phyloP scores from a whole-genome alignment of 2,797 vertebrate genomes.

The Lithobates sylvaticus region DNA sequence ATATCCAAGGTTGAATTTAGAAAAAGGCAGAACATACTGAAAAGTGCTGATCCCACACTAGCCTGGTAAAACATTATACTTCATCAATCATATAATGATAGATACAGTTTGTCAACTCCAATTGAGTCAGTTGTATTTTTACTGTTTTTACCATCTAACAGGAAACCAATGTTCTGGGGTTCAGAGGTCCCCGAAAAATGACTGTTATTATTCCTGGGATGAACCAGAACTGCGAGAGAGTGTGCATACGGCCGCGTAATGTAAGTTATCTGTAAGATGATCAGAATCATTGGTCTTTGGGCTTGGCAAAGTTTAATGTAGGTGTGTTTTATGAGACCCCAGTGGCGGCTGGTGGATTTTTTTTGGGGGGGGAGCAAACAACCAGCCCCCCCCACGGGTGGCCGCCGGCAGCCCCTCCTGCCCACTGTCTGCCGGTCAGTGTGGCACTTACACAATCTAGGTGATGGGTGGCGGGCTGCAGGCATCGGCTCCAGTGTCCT shows the following conservation, averaged over 20 bases:
- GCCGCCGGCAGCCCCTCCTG: too few species aligned
- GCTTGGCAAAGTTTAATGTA: background rate
- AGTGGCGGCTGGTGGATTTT: too few species aligned
- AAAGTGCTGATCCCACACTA: conserved; percentile 51
- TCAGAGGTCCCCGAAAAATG: conserved; percentile 89
- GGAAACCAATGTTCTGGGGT: conserved; percentile 88
- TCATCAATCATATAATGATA: background rate
- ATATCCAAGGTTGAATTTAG: conserved; percentile 43
- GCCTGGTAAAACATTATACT: conserved; percentile 42
- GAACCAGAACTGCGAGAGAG: conserved; percentile 80
- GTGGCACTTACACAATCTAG: too few species aligned
- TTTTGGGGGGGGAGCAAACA: too few species aligned
- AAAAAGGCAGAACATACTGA: background rate
- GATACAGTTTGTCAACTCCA: background rate
- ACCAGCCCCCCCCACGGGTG: too few species aligned
- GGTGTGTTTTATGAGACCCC: too few species aligned
- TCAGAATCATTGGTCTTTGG: too few species aligned
- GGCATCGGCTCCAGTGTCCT: too few species aligned
- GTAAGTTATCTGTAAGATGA: conserved; percentile 70
- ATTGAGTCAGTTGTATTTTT: background rate
- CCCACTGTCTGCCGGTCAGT: too few species aligned
- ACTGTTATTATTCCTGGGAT: conserved; percentile 86
- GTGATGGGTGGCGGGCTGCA: too few species aligned
- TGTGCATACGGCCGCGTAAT: conserved; percentile 79
- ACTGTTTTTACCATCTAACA: conserved; percentile 61